Evolutionary conservation across 2,797 vertebrate genomes (phyloP).

Genomic region (Karalla daura): DNA sequence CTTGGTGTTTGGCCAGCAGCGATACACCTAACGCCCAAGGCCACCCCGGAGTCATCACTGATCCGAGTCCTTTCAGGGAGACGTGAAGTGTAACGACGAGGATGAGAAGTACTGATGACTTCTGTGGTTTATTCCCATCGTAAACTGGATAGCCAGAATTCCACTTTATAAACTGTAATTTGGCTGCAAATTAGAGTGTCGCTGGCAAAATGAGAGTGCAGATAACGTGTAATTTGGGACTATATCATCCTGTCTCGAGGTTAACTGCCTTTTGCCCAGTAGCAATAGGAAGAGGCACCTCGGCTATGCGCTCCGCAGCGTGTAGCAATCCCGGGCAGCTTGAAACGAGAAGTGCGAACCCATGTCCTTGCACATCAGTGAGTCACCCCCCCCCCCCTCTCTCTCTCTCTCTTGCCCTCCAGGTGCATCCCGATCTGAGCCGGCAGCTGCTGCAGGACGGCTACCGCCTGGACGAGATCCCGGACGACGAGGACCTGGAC

Average conservation of each 20-base stretch:
- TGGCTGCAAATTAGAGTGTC: neutral
- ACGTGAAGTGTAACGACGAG: no score
- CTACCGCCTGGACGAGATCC: conserved; percentile 96
- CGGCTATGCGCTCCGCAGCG: neutral
- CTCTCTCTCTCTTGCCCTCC: conserved; percentile 3
- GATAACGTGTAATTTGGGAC: neutral
- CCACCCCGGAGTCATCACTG: no score
- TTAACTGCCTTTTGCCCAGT: neutral
- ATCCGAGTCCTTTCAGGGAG: no score
- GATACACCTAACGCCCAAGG: no score
- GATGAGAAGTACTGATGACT: neutral
- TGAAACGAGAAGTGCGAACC: no score
- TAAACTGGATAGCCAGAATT: neutral
- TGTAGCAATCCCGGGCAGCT: no score
- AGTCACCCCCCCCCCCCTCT: no score
- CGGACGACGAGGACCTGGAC: conserved; percentile 96
- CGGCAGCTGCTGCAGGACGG: conserved; percentile 94
- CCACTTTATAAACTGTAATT: neutral
- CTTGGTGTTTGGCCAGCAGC: no score
- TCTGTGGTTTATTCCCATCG: neutral
- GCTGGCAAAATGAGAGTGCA: neutral
- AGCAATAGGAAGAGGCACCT: neutral
- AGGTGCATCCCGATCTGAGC: conserved; percentile 95
- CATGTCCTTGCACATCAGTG: no score
- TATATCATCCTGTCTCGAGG: neutral